Evolutionary conservation across 2,797 vertebrate species (phyloP), one percentile per base, ranked within the genome.

Genomic region (Carduelis carduelis): DNA sequence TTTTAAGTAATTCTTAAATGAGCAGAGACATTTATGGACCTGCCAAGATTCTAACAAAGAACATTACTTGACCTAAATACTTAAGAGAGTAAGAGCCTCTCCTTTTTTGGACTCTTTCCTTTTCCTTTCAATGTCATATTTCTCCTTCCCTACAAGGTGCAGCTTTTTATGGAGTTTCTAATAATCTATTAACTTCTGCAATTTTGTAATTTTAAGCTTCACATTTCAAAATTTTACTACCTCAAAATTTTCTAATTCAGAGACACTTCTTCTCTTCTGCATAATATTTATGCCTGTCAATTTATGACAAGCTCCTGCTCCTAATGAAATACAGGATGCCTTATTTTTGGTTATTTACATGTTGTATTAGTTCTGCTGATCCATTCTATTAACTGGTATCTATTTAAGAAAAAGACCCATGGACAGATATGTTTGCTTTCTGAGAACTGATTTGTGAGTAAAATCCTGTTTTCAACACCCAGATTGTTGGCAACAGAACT

Each of bases 1-100:
- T 80, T 95, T 93, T 60, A 71, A 72, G 21, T 26, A 83, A 93
- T 68, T 83, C 65, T 91, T 63, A 89, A 96, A 49, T 14, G 66
- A 83, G 19, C 11, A 71, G 44, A 30, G 39, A 32, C 34, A 75
- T 23, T 68, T 85, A 43, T 77, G 41, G 64, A 86, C 9, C 85
- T 77, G 55, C 56, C 26, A 83, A 60, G 75, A 88, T 91, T 96
- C 83, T 47, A 89, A 50, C 4, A 64, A 65, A 55, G 55, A 86
- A n/a, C 10, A 30, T 6, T 24, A 57, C 37, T 26, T 83, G 53
- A 88, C 39, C 28, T 66, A 68, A 78, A 46, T n/a, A 90, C 26
- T 32, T 90, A 14, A 56, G 52, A 46, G 89, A 61, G 15, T 49
- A 85, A 77, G 79, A 52, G 4, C 8, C 22, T 60, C 18, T 69